These are phyloP conservation scores for Sesamia inferens DNA, from an alignment of 2,888 invertebrate species.

Conservation along the genomic window DNA sequence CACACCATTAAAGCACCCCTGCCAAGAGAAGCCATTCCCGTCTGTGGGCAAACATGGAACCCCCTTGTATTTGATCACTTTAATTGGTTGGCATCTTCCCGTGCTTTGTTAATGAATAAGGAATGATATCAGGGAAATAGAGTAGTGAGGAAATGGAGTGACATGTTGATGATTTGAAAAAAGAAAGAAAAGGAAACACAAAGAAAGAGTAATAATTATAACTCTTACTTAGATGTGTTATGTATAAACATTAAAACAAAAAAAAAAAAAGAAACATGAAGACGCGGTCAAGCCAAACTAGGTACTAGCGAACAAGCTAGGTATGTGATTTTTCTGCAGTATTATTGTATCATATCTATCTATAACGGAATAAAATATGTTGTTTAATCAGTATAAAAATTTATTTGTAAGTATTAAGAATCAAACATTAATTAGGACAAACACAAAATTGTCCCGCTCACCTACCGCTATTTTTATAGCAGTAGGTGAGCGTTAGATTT, in stretches of 20 bases:
- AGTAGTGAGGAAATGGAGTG: conserved; percentile 38
- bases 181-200: too few relatives aligned
- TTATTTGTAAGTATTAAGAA: background rate
- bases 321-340: background rate
- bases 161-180: background rate
- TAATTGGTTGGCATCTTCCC: conserved; percentile 76
- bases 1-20: conserved; percentile 48
- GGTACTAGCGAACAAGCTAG: too few relatives aligned
- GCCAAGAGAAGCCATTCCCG: conserved; percentile 50
- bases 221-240: too few relatives aligned
- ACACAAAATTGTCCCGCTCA: too few relatives aligned
- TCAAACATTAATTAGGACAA: too few relatives aligned
- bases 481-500: too few relatives aligned
- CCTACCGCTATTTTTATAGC: too few relatives aligned
- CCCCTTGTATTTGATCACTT: conserved; percentile 77
- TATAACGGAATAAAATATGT: background rate
- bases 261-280: background rate
- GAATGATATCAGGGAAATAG: conserved; percentile 64
- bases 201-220: background rate
- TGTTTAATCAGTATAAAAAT: background rate
- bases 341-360: background rate
- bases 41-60: conserved; percentile 57
- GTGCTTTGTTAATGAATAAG: conserved; percentile 73
- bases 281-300: too few relatives aligned
- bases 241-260: too few relatives aligned